Percentiles rank a stretch among this genome's conserved stretches.
phyloP scores from a whole-genome alignment of 2,113 vertebrate genomes.

The Eulemur rufifrons region DNA sequence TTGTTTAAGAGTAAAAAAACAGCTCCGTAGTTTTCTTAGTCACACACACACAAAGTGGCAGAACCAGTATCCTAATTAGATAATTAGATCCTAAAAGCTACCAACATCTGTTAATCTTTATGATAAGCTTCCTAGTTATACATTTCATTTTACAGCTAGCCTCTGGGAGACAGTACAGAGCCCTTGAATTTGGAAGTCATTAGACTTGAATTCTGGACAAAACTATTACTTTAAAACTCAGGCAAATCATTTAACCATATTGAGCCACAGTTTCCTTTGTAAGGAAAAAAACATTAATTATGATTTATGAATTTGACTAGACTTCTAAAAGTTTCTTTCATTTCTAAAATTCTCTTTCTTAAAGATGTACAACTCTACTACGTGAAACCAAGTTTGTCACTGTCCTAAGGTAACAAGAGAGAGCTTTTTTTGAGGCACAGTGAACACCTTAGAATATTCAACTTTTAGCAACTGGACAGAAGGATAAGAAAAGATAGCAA shows the following conservation, averaged over 20 bases:
- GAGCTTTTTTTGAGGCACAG: not conserved
- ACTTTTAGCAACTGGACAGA: not conserved
- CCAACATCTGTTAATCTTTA: not conserved
- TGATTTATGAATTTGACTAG: not conserved
- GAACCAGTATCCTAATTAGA: not conserved
- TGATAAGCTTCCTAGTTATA: not conserved
- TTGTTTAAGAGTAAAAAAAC: not conserved
- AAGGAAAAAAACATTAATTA: not conserved
- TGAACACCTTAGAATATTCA: not conserved
- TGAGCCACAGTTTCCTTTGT: not conserved
- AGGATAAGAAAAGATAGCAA: not conserved
- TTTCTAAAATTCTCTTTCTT: not conserved
- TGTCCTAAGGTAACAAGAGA: not conserved
- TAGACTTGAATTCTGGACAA: not conserved
- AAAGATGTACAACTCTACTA: not conserved
- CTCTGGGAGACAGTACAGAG: not conserved
- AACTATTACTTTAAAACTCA: not conserved
- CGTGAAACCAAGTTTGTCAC: not conserved
- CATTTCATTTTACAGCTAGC: not conserved
- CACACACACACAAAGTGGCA: not conserved
- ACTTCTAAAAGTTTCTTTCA: conserved; percentile 15
- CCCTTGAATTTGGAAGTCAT: not conserved
- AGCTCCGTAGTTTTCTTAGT: not conserved
- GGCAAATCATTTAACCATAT: not conserved
- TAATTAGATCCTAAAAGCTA: not conserved